Evolutionary conservation across 2,888 invertebrate species (phyloP).

Genomic region (Caenorhabditis sp.): DNA sequence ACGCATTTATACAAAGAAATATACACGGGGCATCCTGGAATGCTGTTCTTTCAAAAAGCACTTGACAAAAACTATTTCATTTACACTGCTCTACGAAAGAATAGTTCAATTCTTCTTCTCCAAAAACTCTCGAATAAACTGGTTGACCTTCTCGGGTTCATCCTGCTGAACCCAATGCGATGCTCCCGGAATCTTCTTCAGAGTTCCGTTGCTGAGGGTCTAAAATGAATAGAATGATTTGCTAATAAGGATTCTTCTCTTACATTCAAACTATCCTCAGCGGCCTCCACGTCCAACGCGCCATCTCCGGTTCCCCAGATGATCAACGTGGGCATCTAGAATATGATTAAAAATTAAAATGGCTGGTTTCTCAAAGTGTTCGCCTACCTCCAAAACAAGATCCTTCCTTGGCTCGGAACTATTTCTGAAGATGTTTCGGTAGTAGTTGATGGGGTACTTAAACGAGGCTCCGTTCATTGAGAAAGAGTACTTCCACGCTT

Average conservation of each 20-base stretch:
- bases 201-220: slow-evolving; percentile 25
- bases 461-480: slow-evolving; percentile 86
- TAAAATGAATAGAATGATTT: neutral
- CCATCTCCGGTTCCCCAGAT: slow-evolving; percentile 87
- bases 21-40: too few species aligned
- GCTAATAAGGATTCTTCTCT: neutral
- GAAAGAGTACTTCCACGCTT: slow-evolving; percentile 90
- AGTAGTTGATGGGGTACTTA: slow-evolving; percentile 86
- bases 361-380: too few species aligned
- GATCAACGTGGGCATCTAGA: slow-evolving; percentile 83
- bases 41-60: too few species aligned
- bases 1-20: too few species aligned
- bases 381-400: slow-evolving; percentile 34
- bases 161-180: slow-evolving; percentile 91
- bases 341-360: neutral
- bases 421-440: slow-evolving; percentile 76
- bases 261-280: slow-evolving; percentile 81
- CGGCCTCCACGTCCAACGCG: slow-evolving; percentile 86
- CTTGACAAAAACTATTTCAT: too few species aligned
- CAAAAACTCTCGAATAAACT: slow-evolving; percentile 72
- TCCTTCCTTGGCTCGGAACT: neutral
- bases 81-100: too few species aligned
- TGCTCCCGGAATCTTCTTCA: slow-evolving; percentile 84
- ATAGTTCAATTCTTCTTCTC: neutral
- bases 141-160: slow-evolving; percentile 85